Evolutionary conservation across 2,888 invertebrate species (phyloP), one percentile per base, ranked within the genome.

Genomic region (Therioaphis trifolii): DNA sequence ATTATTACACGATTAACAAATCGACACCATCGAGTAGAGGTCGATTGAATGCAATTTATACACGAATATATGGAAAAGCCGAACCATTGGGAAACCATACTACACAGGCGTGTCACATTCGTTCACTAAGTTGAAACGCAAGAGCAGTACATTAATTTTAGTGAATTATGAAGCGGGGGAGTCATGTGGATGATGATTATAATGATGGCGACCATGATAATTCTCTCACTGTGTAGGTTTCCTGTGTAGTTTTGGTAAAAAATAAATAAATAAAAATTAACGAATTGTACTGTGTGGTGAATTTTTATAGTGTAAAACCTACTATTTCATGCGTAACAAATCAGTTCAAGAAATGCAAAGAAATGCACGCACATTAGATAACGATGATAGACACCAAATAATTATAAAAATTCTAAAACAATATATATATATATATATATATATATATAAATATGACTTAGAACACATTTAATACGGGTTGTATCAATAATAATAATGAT

Each of bases 121-220:
- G 35, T 40, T 35, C 21, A 4, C 55, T 24, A 2, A 74, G 74
- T 24, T 29, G 5, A 63, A 29, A 63, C 29, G 27, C 27, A 5
- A 5, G 29, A 2, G 27, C 3, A 2, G 14, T 14, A 21, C 55
- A 58, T 75, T 40, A 55, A 40, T 75, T 18, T 75, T 15, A 7
- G 74, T 58, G 55, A 40, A 58, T 55, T 72, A 52, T 72, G 52
- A 55, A 21, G 40, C 74, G 15, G 40, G 74, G 35, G 21, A 55
- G 55, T 74, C 55, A 15, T 40, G 55, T 49, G 15, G 55, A 55
- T 27, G 27, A 14, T 4, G 27, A 27, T 52, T 15, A 52, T 15
- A 2, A 27, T 15, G 61, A 61, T 9, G 24, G 24, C 24, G 24
- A 58, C 14, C 3, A 58, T 12, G 14, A 61, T 61, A 3, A 27